Percentiles rank a stretch among this genome's conserved stretches.
Evolutionary conservation across 2,888 invertebrate genomes (phyloP).

Genomic region (Idaea aversata): DNA sequence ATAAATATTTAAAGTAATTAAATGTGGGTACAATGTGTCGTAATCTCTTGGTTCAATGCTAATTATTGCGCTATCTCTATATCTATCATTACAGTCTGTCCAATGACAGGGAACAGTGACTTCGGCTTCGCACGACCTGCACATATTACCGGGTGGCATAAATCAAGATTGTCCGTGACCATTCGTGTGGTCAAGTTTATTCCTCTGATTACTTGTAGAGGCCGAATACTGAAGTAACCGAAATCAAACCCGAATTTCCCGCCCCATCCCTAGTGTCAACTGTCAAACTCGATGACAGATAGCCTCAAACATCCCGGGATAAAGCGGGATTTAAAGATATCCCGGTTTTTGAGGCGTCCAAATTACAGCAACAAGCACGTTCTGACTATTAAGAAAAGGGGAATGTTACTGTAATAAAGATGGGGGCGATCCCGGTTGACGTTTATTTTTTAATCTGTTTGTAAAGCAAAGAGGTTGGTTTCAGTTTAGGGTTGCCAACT

Average conservation of each 20-base stretch:
- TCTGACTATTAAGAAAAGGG: conserved; percentile 46
- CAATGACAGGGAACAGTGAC: too few relatives aligned
- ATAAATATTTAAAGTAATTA: too few relatives aligned
- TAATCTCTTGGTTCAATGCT: too few relatives aligned
- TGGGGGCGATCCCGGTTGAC: conserved; percentile 38
- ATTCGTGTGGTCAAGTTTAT: too few relatives aligned
- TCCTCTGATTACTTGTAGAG: too few relatives aligned
- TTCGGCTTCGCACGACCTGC: too few relatives aligned
- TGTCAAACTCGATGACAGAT: conserved; percentile 76
- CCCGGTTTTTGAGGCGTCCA: conserved; percentile 45
- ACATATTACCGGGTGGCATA: too few relatives aligned
- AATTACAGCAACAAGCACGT: conserved; percentile 52
- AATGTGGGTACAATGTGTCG: too few relatives aligned
- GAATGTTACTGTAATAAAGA: conserved; percentile 38
- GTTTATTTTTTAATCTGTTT: conserved; percentile 32
- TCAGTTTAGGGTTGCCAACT: neutral
- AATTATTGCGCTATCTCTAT: too few relatives aligned
- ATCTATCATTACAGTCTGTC: too few relatives aligned
- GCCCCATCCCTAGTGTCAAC: conserved; percentile 49
- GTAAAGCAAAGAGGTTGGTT: conserved; percentile 5
- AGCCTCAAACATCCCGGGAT: conserved; percentile 58
- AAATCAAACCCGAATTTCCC: neutral
- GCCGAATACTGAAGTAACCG: neutral
- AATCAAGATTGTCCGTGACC: too few relatives aligned
- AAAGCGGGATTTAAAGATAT: conserved; percentile 48